Percentiles rank a stretch among this genome's conserved stretches.
These are phyloP conservation scores for Terebella lapidaria DNA, from an alignment of 2,888 invertebrate species.

Conservation along the genomic window DNA sequence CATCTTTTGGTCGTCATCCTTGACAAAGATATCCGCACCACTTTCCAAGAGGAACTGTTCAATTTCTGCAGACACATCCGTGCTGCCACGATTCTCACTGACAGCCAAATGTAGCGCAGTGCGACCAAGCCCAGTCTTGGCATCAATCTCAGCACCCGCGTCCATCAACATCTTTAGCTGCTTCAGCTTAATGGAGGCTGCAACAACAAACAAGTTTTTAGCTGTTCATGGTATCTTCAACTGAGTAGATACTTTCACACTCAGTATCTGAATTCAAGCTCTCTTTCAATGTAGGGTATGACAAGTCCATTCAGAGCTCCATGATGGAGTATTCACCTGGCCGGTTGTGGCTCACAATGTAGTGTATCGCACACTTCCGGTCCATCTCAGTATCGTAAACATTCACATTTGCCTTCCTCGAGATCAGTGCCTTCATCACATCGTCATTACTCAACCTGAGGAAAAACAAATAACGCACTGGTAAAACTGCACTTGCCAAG, in stretches of 20 bases:
- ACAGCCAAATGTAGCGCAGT: slow-evolving; percentile 56
- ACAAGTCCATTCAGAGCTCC: no score
- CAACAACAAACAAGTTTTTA: background rate
- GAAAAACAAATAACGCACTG: no score
- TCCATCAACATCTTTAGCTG: slow-evolving; percentile 1
- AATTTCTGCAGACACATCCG: slow-evolving; percentile 54
- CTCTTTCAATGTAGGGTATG: background rate
- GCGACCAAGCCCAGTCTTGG: slow-evolving; percentile 23
- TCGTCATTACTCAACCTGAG: no score
- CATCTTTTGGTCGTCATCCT: slow-evolving; percentile 46
- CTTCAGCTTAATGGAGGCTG: no score
- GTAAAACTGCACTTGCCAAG: no score
- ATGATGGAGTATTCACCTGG: no score
- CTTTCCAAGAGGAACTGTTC: slow-evolving; percentile 53
- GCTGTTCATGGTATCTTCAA: background rate
- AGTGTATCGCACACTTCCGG: no score
- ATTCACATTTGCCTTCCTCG: no score
- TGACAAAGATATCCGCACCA: slow-evolving; percentile 47
- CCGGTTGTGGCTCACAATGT: no score
- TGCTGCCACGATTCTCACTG: slow-evolving; percentile 48
- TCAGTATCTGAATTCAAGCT: background rate
- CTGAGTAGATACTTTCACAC: background rate
- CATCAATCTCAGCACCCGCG: slow-evolving; percentile 19
- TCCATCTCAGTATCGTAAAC: no score
- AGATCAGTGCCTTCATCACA: no score